A percentile compares a stretch with the other conserved stretches of the same genome.
These are phyloP conservation scores for Acropternis orthonyx DNA, from an alignment of 2,797 vertebrate species.

Conservation along the genomic window DNA sequence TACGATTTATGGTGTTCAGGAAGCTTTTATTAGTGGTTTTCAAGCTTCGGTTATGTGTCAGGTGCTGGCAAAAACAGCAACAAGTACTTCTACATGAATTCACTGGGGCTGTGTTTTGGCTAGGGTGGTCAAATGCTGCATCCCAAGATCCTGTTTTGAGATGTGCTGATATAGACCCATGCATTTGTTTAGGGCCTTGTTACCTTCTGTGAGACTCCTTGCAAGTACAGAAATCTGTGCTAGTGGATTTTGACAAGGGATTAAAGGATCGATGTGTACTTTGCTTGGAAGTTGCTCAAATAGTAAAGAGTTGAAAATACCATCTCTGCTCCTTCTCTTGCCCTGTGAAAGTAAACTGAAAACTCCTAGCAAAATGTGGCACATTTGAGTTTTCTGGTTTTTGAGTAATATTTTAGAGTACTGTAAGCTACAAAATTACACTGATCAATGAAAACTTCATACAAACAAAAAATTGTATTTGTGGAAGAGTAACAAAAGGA, in stretches of 20 bases:
- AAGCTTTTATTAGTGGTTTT: slow-evolving; percentile 1
- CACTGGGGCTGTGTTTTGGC: background rate
- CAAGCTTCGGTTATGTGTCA: background rate
- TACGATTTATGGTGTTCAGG: background rate
- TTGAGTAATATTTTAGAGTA: background rate
- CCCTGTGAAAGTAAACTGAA: background rate
- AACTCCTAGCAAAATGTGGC: background rate
- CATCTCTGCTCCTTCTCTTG: background rate
- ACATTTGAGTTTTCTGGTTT: background rate
- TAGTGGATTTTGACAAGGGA: background rate
- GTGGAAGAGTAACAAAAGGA: background rate
- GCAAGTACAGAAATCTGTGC: background rate
- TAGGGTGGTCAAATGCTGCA: background rate
- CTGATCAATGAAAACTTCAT: background rate
- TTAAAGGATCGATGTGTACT: background rate
- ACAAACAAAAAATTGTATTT: background rate
- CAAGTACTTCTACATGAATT: background rate
- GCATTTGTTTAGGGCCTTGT: background rate
- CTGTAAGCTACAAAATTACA: background rate
- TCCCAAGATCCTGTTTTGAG: background rate
- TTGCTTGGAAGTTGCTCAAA: slow-evolving; percentile 8
- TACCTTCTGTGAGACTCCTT: background rate
- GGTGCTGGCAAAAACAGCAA: background rate
- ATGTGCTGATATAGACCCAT: background rate
- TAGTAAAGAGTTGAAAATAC: background rate